Conservation (phyloP, 2,113 vertebrate species). For the Peromyscus maniculatus region DNA sequence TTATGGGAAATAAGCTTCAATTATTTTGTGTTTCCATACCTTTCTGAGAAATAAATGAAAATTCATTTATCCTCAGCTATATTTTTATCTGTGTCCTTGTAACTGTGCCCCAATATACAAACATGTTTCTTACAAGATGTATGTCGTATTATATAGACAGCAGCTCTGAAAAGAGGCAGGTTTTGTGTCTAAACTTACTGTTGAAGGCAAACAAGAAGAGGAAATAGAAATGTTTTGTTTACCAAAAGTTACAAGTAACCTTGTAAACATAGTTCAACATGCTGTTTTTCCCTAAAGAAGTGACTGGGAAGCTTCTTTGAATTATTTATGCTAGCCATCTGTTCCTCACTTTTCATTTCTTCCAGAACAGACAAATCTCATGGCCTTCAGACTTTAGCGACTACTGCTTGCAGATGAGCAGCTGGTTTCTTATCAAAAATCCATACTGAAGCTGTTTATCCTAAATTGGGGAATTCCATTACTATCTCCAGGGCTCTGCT, state of each 20-base stretch:
- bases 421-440: constrained; percentile 86
- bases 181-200: not conserved
- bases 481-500: constrained; percentile 72
- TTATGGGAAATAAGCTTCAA: not conserved
- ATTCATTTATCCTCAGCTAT: not conserved
- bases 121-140: not conserved
- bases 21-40: not conserved
- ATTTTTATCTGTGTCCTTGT: not conserved
- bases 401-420: constrained; percentile 81
- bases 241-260: constrained; percentile 65
- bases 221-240: constrained; percentile 15
- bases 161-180: not conserved
- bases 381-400: constrained; percentile 80
- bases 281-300: constrained; percentile 78
- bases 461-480: constrained; percentile 83
- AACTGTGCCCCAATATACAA: not conserved
- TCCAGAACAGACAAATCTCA: constrained; percentile 73
- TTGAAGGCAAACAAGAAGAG: not conserved
- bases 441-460: constrained; percentile 78
- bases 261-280: constrained; percentile 68
- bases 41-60: not conserved
- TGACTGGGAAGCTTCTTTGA: constrained; percentile 75
- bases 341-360: constrained; percentile 79
- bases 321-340: constrained; percentile 86
- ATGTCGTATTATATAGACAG: accelerated